Evolutionary conservation across 2,888 invertebrate genomes (phyloP).

Genomic region (Drosophila nr. medialis): DNA sequence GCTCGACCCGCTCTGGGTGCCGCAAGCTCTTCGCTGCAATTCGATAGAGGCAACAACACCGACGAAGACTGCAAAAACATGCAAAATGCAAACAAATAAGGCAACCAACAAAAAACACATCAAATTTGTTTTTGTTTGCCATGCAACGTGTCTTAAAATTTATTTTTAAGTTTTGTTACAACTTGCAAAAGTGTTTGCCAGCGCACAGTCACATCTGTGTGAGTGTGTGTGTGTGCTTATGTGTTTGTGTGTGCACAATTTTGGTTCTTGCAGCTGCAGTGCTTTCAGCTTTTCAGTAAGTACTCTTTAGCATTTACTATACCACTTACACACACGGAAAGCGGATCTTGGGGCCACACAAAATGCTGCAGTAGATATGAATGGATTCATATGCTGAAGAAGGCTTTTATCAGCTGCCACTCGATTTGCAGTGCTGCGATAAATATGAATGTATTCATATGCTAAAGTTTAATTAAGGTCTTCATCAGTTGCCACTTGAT

Average conservation of each 20-base stretch:
- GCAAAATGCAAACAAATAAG: constrained; percentile 44
- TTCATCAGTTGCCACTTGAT: constrained; percentile 23
- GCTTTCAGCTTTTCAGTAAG: constrained; percentile 57
- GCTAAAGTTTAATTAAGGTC: background rate
- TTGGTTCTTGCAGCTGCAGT: constrained; percentile 52
- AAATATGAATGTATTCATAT: background rate
- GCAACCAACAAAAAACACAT: constrained; percentile 33
- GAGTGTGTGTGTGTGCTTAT: background rate
- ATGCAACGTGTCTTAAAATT: constrained; percentile 61
- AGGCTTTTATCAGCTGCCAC: constrained; percentile 19
- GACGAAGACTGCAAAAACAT: constrained; percentile 12
- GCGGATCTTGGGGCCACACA: constrained; percentile 13
- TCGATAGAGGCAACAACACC: constrained; percentile 36
- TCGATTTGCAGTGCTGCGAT: constrained; percentile 20
- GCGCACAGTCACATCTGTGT: constrained; percentile 11
- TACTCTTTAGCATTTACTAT: constrained; percentile 58
- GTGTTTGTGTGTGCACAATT: constrained; percentile 34
- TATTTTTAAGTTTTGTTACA: constrained; percentile 65
- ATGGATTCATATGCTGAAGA: constrained; percentile 19
- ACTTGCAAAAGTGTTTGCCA: constrained; percentile 57
- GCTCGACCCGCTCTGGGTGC: background rate
- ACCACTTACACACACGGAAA: constrained; percentile 22
- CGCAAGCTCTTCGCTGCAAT: constrained; percentile 16
- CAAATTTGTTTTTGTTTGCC: constrained; percentile 44
- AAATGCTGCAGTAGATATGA: constrained; percentile 27